Evolutionary conservation across 2,888 invertebrate genomes (phyloP).

Genomic region (Tachina grossa): DNA sequence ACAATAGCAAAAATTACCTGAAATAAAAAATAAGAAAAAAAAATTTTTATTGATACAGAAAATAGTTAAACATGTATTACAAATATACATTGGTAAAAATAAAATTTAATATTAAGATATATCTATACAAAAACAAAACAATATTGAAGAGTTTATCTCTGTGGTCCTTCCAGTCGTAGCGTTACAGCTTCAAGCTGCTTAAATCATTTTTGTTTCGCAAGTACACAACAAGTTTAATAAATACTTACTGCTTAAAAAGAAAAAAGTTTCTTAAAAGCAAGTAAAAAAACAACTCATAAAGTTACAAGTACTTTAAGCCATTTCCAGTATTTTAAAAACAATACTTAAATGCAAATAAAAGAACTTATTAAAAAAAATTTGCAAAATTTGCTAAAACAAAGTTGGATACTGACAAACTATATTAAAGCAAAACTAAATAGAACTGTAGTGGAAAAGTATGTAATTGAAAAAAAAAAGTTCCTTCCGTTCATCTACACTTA

Average conservation of each 20-base stretch:
- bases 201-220: too few relatives aligned
- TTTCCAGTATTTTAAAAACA: too few relatives aligned
- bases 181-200: too few relatives aligned
- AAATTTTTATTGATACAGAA: background rate
- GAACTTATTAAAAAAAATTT: background rate
- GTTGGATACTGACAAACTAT: background rate
- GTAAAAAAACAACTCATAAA: too few relatives aligned
- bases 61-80: background rate
- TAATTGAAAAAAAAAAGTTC: constrained; percentile 38
- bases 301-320: too few relatives aligned
- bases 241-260: too few relatives aligned
- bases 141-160: too few relatives aligned
- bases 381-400: constrained; percentile 23
- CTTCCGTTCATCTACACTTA: constrained; percentile 48
- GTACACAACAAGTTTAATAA: too few relatives aligned
- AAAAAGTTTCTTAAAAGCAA: too few relatives aligned
- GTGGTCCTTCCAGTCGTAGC: too few relatives aligned
- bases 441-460: background rate
- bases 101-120: background rate
- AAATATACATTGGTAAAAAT: background rate
- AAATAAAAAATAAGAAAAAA: constrained; percentile 16
- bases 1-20: constrained; percentile 45
- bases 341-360: too few relatives aligned
- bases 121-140: too few relatives aligned
- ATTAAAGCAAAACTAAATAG: constrained; percentile 14